A percentile compares a stretch with the other conserved stretches of the same genome.
These are phyloP conservation scores for Danaus plexippus DNA, from an alignment of 1,140 invertebrate genomes.

Conservation along the genomic window DNA sequence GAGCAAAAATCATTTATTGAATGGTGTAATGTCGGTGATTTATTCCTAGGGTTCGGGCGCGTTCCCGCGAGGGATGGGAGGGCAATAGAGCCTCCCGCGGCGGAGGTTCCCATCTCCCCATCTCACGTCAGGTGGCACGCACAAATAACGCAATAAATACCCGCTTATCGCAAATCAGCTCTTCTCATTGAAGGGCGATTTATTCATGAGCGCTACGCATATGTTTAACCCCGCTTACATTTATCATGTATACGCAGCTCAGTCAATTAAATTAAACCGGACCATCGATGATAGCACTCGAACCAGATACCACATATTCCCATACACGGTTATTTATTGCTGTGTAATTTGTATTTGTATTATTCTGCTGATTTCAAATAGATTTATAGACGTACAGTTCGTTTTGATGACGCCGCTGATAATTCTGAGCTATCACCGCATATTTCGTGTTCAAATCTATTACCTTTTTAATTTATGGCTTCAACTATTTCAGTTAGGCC, in stretches of 20 bases:
- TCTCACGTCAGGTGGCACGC: constrained; percentile 55
- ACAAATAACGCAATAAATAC: constrained; percentile 68
- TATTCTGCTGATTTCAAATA: constrained; percentile 50
- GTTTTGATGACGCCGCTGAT: constrained; percentile 30
- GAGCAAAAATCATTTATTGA: constrained; percentile 45
- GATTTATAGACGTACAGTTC: constrained; percentile 44
- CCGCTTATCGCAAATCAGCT: constrained; percentile 67
- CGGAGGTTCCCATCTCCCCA: constrained; percentile 28
- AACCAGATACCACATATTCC: constrained; percentile 44
- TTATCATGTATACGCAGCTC: constrained; percentile 62
- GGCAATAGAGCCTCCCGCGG: constrained; percentile 59
- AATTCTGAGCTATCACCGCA: constrained; percentile 16
- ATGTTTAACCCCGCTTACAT: constrained; percentile 61
- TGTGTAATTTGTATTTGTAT: constrained; percentile 64
- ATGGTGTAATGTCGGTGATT: constrained; percentile 50
- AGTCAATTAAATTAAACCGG: constrained; percentile 68
- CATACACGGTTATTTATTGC: constrained; percentile 55
- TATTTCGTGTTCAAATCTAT: constrained; percentile 8
- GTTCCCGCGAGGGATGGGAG: constrained; percentile 41
- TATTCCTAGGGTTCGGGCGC: constrained; percentile 42
- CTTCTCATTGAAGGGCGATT: constrained; percentile 57
- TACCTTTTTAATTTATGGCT: no score
- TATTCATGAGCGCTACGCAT: constrained; percentile 57
- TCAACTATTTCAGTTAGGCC: no score
- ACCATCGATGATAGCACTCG: constrained; percentile 53